These are phyloP conservation scores for Origma solitaria DNA, from an alignment of 2,113 vertebrate genomes.

Conservation along the genomic window DNA sequence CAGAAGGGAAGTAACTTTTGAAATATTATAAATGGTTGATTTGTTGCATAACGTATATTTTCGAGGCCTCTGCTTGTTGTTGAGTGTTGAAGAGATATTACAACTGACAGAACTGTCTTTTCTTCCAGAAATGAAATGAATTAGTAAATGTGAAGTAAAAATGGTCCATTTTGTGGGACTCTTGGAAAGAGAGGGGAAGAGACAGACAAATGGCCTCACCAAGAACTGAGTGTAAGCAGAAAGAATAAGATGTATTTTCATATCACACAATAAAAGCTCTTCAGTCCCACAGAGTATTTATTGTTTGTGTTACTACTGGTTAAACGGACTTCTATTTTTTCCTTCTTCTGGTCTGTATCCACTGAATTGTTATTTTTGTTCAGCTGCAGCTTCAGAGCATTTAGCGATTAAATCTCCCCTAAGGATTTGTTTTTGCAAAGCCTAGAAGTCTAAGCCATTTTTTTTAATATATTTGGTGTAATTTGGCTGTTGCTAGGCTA, in stretches of 20 bases:
- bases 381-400: not conserved
- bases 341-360: not conserved
- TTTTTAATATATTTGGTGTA: not conserved
- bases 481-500: not conserved
- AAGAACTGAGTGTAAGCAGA: not conserved
- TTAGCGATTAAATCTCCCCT: not conserved
- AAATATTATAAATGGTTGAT: constrained; percentile 25
- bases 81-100: not conserved
- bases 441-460: not conserved
- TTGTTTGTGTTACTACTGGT: not conserved
- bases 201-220: not conserved
- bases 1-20: not conserved
- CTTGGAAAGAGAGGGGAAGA: not conserved
- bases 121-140: constrained; percentile 43
- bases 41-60: not conserved
- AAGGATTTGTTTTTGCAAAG: constrained; percentile 9
- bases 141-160: constrained; percentile 3
- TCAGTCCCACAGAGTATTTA: not conserved
- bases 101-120: not conserved
- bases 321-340: constrained; percentile 24
- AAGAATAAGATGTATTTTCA: constrained; percentile 29
- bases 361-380: not conserved
- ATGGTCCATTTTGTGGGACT: not conserved
- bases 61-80: not conserved
- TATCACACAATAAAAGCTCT: not conserved